Evolutionary conservation across 1,140 invertebrate species (phyloP).

Genomic region (Drosophila orosa): DNA sequence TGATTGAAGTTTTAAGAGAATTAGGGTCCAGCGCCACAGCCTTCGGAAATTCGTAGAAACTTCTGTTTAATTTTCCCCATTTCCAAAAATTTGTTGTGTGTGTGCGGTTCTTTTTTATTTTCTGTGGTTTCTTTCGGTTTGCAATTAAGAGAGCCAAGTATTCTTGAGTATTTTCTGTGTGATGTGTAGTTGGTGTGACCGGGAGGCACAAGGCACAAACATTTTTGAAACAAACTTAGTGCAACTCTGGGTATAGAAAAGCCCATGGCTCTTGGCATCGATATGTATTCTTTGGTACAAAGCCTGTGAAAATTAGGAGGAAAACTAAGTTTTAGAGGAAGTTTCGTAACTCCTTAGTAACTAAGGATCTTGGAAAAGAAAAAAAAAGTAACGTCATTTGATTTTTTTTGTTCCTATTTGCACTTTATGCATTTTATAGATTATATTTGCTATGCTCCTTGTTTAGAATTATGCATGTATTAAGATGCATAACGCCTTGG

Average conservation of each 20-base stretch:
- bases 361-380: not conserved
- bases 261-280: not conserved
- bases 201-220: not conserved
- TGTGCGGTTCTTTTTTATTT: not conserved
- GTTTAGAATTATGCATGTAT: too few relatives aligned
- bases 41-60: slow-evolving; percentile 10
- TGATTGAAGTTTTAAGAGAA: slow-evolving; percentile 31
- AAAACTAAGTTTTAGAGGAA: not conserved
- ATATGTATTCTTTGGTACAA: slow-evolving; percentile 4
- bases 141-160: slow-evolving; percentile 5
- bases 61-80: slow-evolving; percentile 13
- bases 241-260: slow-evolving; percentile 3
- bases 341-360: not conserved
- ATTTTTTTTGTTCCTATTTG: too few relatives aligned
- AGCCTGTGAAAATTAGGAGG: not conserved
- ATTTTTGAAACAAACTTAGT: slow-evolving; percentile 10
- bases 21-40: not conserved
- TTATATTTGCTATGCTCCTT: not conserved
- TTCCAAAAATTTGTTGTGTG: not conserved
- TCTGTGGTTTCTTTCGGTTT: slow-evolving; percentile 2
- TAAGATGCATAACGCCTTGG: not conserved
- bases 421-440: not conserved
- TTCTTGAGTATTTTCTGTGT: not conserved
- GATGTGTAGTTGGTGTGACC: slow-evolving; percentile 1
- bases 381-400: not conserved